A percentile compares a stretch with the other conserved stretches of the same genome.
phyloP scores from a whole-genome alignment of 2,113 vertebrate genomes.

The Periophthalmus modestus region DNA sequence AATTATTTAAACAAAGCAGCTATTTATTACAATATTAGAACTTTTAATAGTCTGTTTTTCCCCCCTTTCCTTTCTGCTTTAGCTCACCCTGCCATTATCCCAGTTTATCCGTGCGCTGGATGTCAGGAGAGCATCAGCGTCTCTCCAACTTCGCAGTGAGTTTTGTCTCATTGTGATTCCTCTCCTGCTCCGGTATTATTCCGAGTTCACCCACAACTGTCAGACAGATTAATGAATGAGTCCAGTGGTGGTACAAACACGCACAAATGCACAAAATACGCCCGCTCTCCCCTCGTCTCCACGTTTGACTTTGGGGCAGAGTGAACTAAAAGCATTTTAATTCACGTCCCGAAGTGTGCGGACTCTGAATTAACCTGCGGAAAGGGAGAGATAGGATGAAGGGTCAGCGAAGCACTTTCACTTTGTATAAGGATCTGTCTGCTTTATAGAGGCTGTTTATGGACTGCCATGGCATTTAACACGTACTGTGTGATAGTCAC shows the following conservation, averaged over 20 bases:
- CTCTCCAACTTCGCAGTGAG: constrained; percentile 17
- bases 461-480: neutral
- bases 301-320: constrained; percentile 41
- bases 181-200: constrained; percentile 23
- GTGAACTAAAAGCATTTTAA: constrained; percentile 39
- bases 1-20: neutral
- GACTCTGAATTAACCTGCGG: constrained; percentile 14
- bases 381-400: constrained; percentile 19
- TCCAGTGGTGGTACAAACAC: constrained; percentile 39
- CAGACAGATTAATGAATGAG: constrained; percentile 58
- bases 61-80: constrained; percentile 20
- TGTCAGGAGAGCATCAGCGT: constrained; percentile 42
- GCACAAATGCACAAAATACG: constrained; percentile 21
- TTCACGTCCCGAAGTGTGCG: constrained; percentile 36
- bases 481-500: neutral
- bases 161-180: constrained; percentile 61
- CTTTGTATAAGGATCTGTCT: constrained; percentile 39
- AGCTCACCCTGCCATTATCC: constrained; percentile 32
- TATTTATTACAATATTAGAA: neutral
- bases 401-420: constrained; percentile 12
- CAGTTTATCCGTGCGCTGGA: constrained; percentile 20
- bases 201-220: constrained; percentile 44
- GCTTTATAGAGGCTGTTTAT: constrained; percentile 33
- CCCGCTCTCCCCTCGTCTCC: constrained; percentile 24
- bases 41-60: constrained; percentile 9